Percentiles rank a stretch among this genome's conserved stretches.
Conservation (phyloP, 1,140 invertebrate genomes). For the Calephelis nemesis region DNA sequence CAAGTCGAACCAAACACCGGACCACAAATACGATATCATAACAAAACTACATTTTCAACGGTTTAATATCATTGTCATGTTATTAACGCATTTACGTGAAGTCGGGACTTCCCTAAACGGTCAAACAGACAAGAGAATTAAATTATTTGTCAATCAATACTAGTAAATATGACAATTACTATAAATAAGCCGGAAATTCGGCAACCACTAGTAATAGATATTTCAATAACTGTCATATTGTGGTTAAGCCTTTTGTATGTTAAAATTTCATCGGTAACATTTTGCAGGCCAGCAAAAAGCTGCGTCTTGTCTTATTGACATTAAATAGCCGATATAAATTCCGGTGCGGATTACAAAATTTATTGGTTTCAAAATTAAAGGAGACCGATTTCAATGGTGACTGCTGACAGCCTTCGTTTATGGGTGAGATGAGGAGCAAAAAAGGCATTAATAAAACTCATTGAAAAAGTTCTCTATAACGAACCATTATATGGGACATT, state of each 20-base stretch:
- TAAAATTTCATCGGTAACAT: slow-evolving; percentile 59
- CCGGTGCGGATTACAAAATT: slow-evolving; percentile 73
- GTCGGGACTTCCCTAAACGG: neutral
- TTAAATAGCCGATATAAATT: slow-evolving; percentile 76
- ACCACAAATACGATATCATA: too few species aligned
- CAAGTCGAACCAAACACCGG: too few species aligned
- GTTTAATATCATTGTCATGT: too few species aligned
- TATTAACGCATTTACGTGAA: too few species aligned
- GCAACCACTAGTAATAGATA: neutral
- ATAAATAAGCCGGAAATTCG: too few species aligned
- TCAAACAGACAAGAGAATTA: neutral
- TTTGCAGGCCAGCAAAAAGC: slow-evolving; percentile 54
- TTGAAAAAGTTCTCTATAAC: slow-evolving; percentile 55
- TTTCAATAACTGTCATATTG: slow-evolving; percentile 17
- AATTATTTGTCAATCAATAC: too few species aligned
- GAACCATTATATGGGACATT: slow-evolving; percentile 18
- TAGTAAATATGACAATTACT: too few species aligned
- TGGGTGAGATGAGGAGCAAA: slow-evolving; percentile 49
- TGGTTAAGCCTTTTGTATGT: slow-evolving; percentile 60
- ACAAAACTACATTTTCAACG: too few species aligned
- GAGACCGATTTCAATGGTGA: slow-evolving; percentile 74
- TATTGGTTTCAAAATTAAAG: slow-evolving; percentile 76
- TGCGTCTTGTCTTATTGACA: slow-evolving; percentile 60
- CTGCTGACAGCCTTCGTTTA: slow-evolving; percentile 65
- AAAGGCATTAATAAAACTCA: slow-evolving; percentile 48